Conservation (phyloP, 1,140 invertebrate species). For the Grapholita molesta region DNA sequence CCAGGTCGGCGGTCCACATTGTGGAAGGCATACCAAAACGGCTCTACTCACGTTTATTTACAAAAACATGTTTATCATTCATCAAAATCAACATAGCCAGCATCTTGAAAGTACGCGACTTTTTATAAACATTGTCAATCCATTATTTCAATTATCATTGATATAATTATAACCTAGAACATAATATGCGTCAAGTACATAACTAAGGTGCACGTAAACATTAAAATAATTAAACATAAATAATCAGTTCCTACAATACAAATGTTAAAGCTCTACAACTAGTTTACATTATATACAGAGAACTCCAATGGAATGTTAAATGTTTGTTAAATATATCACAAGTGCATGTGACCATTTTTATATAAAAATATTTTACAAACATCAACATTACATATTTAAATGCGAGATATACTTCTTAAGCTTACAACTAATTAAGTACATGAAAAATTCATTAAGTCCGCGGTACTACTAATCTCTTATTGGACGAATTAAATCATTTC, state of each 20-base stretch:
- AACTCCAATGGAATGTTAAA: conserved; percentile 44
- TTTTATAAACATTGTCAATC: too few species aligned
- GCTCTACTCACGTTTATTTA: too few species aligned
- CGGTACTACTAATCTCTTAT: conserved; percentile 55
- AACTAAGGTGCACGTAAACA: conserved; percentile 2
- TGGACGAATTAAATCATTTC: conserved; percentile 51
- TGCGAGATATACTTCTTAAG: conserved; percentile 54
- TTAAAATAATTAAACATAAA: conserved; percentile 1
- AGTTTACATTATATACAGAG: conserved; percentile 74
- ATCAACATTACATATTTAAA: conserved; percentile 53
- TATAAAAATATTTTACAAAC: conserved; percentile 31
- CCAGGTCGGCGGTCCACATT: too few species aligned
- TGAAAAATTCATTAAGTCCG: conserved; percentile 61
- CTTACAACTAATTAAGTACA: conserved; percentile 70
- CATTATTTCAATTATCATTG: too few species aligned
- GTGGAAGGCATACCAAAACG: too few species aligned
- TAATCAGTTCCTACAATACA: conserved; percentile 22
- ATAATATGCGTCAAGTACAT: not conserved
- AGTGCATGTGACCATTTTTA: not conserved
- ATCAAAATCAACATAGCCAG: too few species aligned
- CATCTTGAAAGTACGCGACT: too few species aligned
- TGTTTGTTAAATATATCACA: conserved; percentile 18
- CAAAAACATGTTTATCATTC: too few species aligned
- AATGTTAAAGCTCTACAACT: conserved; percentile 72
- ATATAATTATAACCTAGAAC: not conserved